Evolutionary conservation across 2,888 invertebrate genomes (phyloP).

Genomic region (Hofmannophila pseudospretella): DNA sequence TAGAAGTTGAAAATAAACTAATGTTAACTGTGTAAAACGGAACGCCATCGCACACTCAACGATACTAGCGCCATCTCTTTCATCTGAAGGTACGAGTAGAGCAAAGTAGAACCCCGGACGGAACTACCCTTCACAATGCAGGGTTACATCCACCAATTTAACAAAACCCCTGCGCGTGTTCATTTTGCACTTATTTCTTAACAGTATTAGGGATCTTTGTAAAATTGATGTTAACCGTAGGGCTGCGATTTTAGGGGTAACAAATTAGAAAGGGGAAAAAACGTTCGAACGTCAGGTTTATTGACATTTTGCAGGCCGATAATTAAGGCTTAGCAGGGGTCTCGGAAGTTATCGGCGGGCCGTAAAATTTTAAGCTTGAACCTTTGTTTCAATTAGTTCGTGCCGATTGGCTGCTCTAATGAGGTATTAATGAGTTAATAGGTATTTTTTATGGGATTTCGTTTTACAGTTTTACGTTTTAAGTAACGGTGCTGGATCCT

Average conservation of each 20-base stretch:
- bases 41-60: conserved; percentile 21
- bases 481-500: conserved; percentile 5
- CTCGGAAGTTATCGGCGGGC: conserved; percentile 51
- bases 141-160: conserved; percentile 51
- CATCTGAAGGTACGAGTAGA: conserved; percentile 34
- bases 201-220: no score
- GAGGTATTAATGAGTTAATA: conserved; percentile 26
- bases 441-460: conserved; percentile 28
- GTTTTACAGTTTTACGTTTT: conserved; percentile 23
- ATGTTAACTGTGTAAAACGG: conserved; percentile 31
- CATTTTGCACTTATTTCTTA: no score
- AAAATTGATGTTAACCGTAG: no score
- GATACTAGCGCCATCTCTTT: conserved; percentile 35
- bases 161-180: conserved; percentile 23
- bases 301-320: conserved; percentile 69
- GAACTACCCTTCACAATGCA: conserved; percentile 64
- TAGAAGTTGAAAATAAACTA: background rate
- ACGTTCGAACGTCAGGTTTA: conserved; percentile 65
- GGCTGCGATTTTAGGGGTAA: conserved; percentile 69
- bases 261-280: conserved; percentile 71
- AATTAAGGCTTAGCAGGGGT: conserved; percentile 66
- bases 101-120: conserved; percentile 54
- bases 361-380: conserved; percentile 56
- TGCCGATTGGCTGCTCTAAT: conserved; percentile 32
- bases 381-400: conserved; percentile 53